These are phyloP conservation scores for Bombycilla garrulus DNA, from an alignment of 2,113 vertebrate genomes.

Conservation along the genomic window DNA sequence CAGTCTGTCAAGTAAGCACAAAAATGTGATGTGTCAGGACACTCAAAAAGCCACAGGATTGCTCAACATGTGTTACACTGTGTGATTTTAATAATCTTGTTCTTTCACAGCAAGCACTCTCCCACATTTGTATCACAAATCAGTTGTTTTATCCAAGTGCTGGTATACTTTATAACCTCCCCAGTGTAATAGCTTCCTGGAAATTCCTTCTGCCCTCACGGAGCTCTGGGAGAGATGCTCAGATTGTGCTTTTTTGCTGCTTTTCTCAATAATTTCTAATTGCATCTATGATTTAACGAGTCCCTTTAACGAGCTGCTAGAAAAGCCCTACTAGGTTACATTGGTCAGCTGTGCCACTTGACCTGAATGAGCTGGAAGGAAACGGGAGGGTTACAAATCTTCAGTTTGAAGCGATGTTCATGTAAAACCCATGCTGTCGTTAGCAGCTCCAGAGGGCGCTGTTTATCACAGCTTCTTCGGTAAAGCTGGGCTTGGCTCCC, in stretches of 20 bases:
- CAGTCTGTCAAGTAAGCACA: slow-evolving; percentile 90
- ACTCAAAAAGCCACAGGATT: background rate
- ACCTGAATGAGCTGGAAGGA: background rate
- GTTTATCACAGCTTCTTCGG: background rate
- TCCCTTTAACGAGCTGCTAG: background rate
- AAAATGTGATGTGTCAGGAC: background rate
- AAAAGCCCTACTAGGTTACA: background rate
- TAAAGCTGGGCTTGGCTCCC: background rate
- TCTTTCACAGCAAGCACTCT: background rate
- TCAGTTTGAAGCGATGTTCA: accelerated
- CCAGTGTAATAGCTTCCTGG: background rate
- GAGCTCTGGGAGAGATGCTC: background rate
- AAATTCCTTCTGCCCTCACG: background rate
- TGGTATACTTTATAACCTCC: background rate
- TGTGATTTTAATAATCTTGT: background rate
- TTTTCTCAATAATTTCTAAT: background rate
- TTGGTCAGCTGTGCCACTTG: background rate
- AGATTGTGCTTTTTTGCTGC: background rate
- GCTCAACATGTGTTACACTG: accelerated
- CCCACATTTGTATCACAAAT: background rate
- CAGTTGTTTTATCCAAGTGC: background rate
- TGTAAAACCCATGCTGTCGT: accelerated
- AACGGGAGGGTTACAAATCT: background rate
- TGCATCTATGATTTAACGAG: background rate
- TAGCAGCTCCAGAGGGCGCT: background rate